Percentiles rank a stretch among this genome's conserved stretches.
phyloP scores from a whole-genome alignment of 2,113 vertebrate species.

The Stictonetta naevosa region DNA sequence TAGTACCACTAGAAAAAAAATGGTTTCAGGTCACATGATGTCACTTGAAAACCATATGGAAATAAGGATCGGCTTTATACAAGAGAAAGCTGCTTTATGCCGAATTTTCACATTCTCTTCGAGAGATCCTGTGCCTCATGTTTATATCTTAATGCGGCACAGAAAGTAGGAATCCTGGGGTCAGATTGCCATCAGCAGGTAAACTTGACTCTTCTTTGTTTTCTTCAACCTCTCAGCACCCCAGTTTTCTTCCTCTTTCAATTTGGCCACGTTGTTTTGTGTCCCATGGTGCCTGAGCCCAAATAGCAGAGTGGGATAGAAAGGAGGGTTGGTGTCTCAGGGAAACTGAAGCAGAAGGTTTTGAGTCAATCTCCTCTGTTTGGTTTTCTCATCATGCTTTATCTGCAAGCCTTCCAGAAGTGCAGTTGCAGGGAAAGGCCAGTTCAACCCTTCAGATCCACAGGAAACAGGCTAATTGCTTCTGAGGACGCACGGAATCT shows the following conservation, averaged over 20 bases:
- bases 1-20: not conserved
- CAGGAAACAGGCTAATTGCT: constrained; percentile 10
- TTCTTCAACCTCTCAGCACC: not conserved
- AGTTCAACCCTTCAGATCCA: not conserved
- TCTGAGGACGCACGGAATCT: not conserved
- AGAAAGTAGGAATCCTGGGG: not conserved
- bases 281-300: not conserved
- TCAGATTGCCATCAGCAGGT: not conserved
- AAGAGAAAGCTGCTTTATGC: not conserved
- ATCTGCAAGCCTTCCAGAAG: not conserved
- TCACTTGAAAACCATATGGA: not conserved
- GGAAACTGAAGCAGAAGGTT: not conserved
- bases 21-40: not conserved
- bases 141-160: not conserved
- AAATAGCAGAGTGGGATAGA: not conserved
- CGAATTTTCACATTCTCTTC: not conserved
- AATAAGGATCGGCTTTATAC: not conserved
- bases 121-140: not conserved
- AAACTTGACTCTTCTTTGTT: not conserved
- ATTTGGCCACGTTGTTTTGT: not conserved
- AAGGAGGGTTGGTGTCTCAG: not conserved
- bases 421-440: not conserved
- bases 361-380: not conserved
- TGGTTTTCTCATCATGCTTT: not conserved
- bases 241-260: not conserved